A percentile compares a stretch with the other conserved stretches of the same genome.
These are phyloP conservation scores for Exephanes ischioxanthus DNA, from an alignment of 2,888 invertebrate species.

Conservation along the genomic window DNA sequence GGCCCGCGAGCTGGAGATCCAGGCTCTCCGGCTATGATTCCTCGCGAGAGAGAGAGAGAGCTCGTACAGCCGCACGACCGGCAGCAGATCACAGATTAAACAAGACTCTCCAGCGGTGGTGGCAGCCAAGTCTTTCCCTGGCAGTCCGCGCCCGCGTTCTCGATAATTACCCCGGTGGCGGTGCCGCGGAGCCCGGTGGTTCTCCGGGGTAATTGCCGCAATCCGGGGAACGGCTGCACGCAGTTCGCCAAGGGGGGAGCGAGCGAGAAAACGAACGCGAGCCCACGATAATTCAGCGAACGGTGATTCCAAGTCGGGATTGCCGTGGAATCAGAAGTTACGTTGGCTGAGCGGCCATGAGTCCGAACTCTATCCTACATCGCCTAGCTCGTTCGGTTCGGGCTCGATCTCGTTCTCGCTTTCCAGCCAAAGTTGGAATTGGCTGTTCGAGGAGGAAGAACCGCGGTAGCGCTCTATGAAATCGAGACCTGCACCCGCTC, in stretches of 20 bases:
- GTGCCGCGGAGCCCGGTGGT: slow-evolving; percentile 53
- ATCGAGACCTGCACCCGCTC: slow-evolving; percentile 46
- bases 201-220: slow-evolving; percentile 82
- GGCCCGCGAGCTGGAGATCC: slow-evolving; percentile 60
- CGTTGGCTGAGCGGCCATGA: slow-evolving; percentile 70
- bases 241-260: slow-evolving; percentile 60
- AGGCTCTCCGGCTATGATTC: slow-evolving; percentile 41
- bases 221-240: slow-evolving; percentile 81
- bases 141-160: slow-evolving; percentile 63
- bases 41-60: slow-evolving; percentile 62
- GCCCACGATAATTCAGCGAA: slow-evolving; percentile 83
- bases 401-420: slow-evolving; percentile 58
- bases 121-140: slow-evolving; percentile 79
- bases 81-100: slow-evolving; percentile 84
- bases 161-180: slow-evolving; percentile 82
- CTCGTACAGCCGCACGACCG: slow-evolving; percentile 61
- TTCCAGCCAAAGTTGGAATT: slow-evolving; percentile 82
- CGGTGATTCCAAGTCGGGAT: slow-evolving; percentile 83
- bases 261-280: slow-evolving; percentile 45
- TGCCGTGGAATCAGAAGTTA: slow-evolving; percentile 82
- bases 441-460: slow-evolving; percentile 74
- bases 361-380: slow-evolving; percentile 24
- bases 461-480: slow-evolving; percentile 45
- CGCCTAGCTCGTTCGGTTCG: slow-evolving; percentile 47
- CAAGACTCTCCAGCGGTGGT: slow-evolving; percentile 76